Base-by-base conservation (phyloP, 2,888 invertebrate genomes). In the Eugnorisma glareosa region DNA sequence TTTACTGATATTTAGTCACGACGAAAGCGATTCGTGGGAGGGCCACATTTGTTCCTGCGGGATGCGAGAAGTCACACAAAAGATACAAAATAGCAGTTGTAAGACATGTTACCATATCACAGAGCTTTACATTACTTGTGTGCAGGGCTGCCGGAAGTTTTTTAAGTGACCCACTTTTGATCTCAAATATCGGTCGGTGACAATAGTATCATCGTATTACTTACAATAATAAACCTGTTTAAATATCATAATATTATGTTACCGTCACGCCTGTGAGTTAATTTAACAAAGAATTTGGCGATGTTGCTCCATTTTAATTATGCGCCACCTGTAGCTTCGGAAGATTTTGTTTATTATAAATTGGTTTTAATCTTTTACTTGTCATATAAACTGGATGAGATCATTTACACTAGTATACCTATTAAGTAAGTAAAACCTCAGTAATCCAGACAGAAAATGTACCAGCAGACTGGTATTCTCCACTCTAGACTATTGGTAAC, bases 61-160 rank as follows among this genome's bases (percentile, higher is more conserved):
- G 81, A 79, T 57, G 81, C 57, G 69, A 81, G 85, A 77, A 80
- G 67, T 59, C 40, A 82, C 79, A 82, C 86, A 87, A 84, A 86
- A 88, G 79, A 73, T 84, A 87, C 80, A 88, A 87, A 85, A 87
- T 77, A 82, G 54, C 81, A 35, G 63, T 77, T 82, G 76, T 84
- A 79, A 77, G 70, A 84, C 78, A 83, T 76, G 81, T 81, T 71
- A 78, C 73, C 83, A 74, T 83, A 79, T 79, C 73, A 81, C 73
- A 37, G 66, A 37, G 73, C 66, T 82, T 67, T 74, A 67, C 63
- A 76, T 74, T 71, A 67, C 71, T 13, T 69, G 21, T 48, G 6
- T 43, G 11, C 37, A 85, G 83, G 84, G 86, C 37, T 77, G 83
- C 31, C 78, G 21, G 35, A 28, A 57, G 2, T 15, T 57, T 63